Percentiles rank a stretch among this genome's conserved stretches.
Evolutionary conservation across 2,888 invertebrate species (phyloP).

Genomic region (Tachina fera): DNA sequence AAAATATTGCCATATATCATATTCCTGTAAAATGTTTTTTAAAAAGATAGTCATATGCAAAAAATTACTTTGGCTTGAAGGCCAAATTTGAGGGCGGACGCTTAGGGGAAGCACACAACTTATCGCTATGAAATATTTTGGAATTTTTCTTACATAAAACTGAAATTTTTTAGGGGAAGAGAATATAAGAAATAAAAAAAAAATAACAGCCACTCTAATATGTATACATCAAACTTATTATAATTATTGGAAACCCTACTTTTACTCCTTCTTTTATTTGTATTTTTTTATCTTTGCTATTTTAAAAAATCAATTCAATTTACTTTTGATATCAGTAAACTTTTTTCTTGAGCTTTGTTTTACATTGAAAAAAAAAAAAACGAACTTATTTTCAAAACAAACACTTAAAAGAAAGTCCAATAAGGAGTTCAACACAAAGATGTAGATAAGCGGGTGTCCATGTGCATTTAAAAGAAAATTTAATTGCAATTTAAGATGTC

Average conservation of each 20-base stretch:
- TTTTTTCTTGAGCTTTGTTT: slow-evolving; percentile 14
- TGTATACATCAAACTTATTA: neutral
- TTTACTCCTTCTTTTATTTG: slow-evolving; percentile 31
- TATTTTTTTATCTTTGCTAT: slow-evolving; percentile 21
- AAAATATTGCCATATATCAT: no score
- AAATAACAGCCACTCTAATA: no score
- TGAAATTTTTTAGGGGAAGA: no score
- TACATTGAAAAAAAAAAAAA: neutral
- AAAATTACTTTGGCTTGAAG: no score
- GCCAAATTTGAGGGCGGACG: no score
- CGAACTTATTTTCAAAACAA: neutral
- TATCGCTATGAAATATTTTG: no score
- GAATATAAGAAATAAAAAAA: no score
- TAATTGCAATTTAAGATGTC: slow-evolving; percentile 49
- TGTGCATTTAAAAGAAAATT: slow-evolving; percentile 14
- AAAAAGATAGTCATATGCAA: no score
- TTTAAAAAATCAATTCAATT: slow-evolving; percentile 51
- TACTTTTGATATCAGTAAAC: slow-evolving; percentile 45
- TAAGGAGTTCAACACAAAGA: neutral
- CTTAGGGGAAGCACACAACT: no score
- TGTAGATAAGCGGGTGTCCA: neutral
- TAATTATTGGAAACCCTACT: neutral
- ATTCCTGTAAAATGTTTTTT: no score
- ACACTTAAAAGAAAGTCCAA: slow-evolving; percentile 1
- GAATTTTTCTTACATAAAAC: no score